phyloP scores from a whole-genome alignment of 2,797 vertebrate genomes.

The Yasuhikotakia modesta region DNA sequence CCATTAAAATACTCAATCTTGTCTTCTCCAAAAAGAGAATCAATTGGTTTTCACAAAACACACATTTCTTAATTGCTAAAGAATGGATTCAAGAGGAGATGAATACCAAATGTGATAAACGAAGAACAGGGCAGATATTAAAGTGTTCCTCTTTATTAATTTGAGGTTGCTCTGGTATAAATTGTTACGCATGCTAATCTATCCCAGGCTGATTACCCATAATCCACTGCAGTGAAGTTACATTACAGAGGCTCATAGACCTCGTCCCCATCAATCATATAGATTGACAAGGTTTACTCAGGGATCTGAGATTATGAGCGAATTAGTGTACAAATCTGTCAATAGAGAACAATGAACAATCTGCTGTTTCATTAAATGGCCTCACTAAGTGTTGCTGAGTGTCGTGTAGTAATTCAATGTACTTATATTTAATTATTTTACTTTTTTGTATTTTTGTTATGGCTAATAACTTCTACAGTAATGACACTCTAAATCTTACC shows the following conservation, averaged over 20 bases:
- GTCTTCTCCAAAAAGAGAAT: slow-evolving; percentile 8
- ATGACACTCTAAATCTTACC: background rate
- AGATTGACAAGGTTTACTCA: slow-evolving; percentile 7
- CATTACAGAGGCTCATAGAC: slow-evolving; percentile 5
- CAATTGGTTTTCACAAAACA: slow-evolving; percentile 3
- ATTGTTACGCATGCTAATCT: slow-evolving; percentile 20
- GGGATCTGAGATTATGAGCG: slow-evolving; percentile 22
- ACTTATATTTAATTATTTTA: too few relatives aligned
- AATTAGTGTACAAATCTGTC: slow-evolving; percentile 22
- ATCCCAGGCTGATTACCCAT: slow-evolving; percentile 1
- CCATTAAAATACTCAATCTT: background rate
- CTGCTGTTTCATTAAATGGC: background rate
- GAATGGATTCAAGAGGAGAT: slow-evolving; percentile 5
- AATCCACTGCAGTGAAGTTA: slow-evolving; percentile 29
- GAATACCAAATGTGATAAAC: background rate
- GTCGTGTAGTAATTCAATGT: background rate
- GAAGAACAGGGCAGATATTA: background rate
- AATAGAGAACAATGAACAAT: slow-evolving; percentile 7
- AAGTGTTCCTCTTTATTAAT: slow-evolving; percentile 4
- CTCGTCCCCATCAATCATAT: slow-evolving; percentile 5
- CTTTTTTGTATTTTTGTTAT: too few relatives aligned
- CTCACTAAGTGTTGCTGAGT: background rate
- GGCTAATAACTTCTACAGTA: too few relatives aligned
- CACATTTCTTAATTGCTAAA: slow-evolving; percentile 8
- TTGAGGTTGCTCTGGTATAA: background rate